Evolutionary conservation across 2,888 invertebrate species (phyloP), one percentile per base, ranked within the genome.

Genomic region (Cheilosia grossa): DNA sequence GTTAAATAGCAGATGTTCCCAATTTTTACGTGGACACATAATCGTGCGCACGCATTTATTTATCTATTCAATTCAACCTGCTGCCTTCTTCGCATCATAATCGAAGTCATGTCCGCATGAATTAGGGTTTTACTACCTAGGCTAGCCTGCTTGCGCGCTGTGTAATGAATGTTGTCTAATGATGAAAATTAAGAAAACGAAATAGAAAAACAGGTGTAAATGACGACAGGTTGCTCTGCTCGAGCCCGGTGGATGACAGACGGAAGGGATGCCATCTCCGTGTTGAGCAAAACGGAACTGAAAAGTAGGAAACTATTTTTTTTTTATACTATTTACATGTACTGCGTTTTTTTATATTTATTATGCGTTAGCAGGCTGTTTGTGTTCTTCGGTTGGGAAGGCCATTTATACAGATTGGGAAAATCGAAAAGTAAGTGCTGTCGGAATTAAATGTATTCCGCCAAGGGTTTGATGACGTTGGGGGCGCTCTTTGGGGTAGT

Each of bases 201-300:
- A 69, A 69, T 44, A 44, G 56, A 51, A 44, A 69, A 69, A 69
- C 67, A 69, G 67, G 67, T 69, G 67, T 40, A 56, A 69, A 69
- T 44, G 56, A 69, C 27, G 30, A 42, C 51, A 58, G 37, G 59
- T 40, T 59, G 19, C 49, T 9, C 30, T 9, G 30, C 30, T 13
- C 37, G 59, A 59, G 44, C 33, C 56, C 67, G 42, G 24, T 44
- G n/a, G 40, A 54, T 17, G 17, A 17, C 33, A 54, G 17, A n/a
- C 54, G 54, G 54, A 53, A 17, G 21, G 27, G n/a, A 53, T 27
- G 7, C 2, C 15, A 27, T 53, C 27, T 53, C 21, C 4, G 21
- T 27, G 53, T 27, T 53, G 53, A 7, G 7, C 24, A 53, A 53
- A 53, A 53, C 53, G 53, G 53, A 53, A 53, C 53, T 53, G n/a